Evolutionary conservation across 2,113 vertebrate species (phyloP).

Genomic region (Eublepharis macularius): DNA sequence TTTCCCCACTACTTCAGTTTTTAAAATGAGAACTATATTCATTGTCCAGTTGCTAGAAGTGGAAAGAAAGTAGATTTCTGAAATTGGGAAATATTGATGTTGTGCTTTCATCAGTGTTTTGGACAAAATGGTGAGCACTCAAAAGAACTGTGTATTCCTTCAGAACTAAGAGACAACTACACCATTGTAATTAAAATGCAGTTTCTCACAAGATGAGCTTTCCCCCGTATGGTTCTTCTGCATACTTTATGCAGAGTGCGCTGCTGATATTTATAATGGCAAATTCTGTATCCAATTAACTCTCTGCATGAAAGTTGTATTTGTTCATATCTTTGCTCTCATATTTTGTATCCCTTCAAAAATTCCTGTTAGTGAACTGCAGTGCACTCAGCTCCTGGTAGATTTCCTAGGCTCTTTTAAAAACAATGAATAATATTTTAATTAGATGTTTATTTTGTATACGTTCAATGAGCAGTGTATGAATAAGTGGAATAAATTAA

Average conservation of each 20-base stretch:
- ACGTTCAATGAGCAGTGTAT: slow-evolving; percentile 62
- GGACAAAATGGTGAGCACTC: too few species aligned
- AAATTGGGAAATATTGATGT: neutral
- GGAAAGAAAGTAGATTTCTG: neutral
- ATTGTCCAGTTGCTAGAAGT: neutral
- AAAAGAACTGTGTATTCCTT: too few species aligned
- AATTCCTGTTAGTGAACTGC: slow-evolving; percentile 41
- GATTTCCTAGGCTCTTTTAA: slow-evolving; percentile 62
- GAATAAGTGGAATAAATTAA: slow-evolving; percentile 72
- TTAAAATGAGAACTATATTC: too few species aligned
- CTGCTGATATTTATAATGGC: slow-evolving; percentile 1
- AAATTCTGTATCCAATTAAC: slow-evolving; percentile 45
- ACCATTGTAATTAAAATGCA: slow-evolving; percentile 30
- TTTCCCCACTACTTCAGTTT: too few species aligned
- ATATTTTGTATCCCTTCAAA: slow-evolving; percentile 46
- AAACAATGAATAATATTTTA: slow-evolving; percentile 66
- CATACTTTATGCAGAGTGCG: slow-evolving; percentile 34
- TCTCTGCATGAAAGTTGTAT: slow-evolving; percentile 49
- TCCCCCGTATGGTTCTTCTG: neutral
- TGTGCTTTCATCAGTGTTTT: neutral
- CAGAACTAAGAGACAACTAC: too few species aligned
- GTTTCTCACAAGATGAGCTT: slow-evolving; percentile 32
- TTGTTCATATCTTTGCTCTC: slow-evolving; percentile 43
- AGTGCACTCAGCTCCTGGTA: slow-evolving; percentile 46
- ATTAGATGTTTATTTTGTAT: slow-evolving; percentile 74